Evolutionary conservation across 1,140 invertebrate genomes (phyloP).

Genomic region (Andricus grossulariae): DNA sequence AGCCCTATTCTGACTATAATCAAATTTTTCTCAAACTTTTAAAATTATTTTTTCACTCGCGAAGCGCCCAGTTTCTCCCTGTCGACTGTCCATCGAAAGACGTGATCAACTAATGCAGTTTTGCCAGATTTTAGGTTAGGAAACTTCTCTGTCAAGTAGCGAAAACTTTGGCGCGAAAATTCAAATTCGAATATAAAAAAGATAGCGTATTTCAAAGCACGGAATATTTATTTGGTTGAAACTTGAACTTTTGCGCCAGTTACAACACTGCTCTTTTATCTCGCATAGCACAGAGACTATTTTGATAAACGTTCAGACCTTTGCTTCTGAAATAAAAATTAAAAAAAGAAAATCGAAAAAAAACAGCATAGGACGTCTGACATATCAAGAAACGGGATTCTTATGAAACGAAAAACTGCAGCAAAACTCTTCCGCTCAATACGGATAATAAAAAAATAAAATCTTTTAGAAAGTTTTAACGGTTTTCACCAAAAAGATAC

Average conservation of each 20-base stretch:
- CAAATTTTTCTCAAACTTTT: constrained; percentile 28
- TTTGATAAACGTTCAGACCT: constrained; percentile 52
- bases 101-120: too few relatives aligned
- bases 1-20: constrained; percentile 43
- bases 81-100: too few relatives aligned
- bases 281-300: constrained; percentile 41
- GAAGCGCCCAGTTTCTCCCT: not conserved
- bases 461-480: constrained; percentile 60
- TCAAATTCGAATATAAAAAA: not conserved
- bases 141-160: too few relatives aligned
- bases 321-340: constrained; percentile 12
- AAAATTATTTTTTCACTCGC: constrained; percentile 27
- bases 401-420: constrained; percentile 64
- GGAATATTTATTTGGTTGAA: not conserved
- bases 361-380: constrained; percentile 56
- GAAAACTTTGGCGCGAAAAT: constrained; percentile 26
- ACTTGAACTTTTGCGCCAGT: not conserved
- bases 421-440: constrained; percentile 71
- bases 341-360: constrained; percentile 36
- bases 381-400: constrained; percentile 70
- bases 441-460: constrained; percentile 64
- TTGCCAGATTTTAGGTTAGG: too few relatives aligned
- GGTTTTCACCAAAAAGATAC: constrained; percentile 39
- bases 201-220: not conserved
- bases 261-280: not conserved